Conservation (phyloP, 1,140 invertebrate species). For the Trichoplusia ni region DNA sequence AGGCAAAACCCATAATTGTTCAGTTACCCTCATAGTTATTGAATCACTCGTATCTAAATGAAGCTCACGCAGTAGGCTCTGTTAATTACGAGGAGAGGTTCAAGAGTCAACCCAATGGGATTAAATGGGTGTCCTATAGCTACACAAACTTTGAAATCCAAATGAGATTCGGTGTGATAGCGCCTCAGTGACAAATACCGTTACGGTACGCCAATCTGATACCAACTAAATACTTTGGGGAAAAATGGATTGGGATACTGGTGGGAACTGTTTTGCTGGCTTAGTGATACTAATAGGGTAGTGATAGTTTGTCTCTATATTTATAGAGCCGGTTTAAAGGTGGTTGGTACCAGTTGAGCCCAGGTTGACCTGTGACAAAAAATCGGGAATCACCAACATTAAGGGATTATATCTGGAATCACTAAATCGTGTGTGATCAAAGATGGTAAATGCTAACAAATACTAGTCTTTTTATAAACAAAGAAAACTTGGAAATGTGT, state of each 20-base stretch:
- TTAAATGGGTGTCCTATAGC: constrained; percentile 14
- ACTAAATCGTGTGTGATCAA: no score
- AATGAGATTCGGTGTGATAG: constrained; percentile 30
- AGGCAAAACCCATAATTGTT: background rate
- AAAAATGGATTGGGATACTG: constrained; percentile 1
- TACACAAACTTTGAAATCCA: constrained; percentile 31
- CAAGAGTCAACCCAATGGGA: background rate
- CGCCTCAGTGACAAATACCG: background rate
- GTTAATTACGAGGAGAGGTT: constrained; percentile 8
- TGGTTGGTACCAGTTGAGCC: no score
- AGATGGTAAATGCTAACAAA: no score
- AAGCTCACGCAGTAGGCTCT: background rate
- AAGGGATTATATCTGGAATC: no score
- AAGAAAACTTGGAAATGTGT: no score
- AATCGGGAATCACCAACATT: no score
- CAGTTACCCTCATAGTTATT: background rate
- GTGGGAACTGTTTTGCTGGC: no score
- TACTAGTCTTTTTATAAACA: no score
- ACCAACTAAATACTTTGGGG: constrained; percentile 1
- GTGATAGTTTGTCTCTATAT: no score
- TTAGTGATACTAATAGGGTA: no score
- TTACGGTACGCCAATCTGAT: constrained; percentile 7
- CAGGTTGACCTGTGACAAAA: no score
- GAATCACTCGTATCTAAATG: constrained; percentile 4
- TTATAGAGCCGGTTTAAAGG: no score